Evolutionary conservation across 37 sponge, comb jelly and placozoan species (phyloP).

Genomic region (Beroe forskalii): DNA sequence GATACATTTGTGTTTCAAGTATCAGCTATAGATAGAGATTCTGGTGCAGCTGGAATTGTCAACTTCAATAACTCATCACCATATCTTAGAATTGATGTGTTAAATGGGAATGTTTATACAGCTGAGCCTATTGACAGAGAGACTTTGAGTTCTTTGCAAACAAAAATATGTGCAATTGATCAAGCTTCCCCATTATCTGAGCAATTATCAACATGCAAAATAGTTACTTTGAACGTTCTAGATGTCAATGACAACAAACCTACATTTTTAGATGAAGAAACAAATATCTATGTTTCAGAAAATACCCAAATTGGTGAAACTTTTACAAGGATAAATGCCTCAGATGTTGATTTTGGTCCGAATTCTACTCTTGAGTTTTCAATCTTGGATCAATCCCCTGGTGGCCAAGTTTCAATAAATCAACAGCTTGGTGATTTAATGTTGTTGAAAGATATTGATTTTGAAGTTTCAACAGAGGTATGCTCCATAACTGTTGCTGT

Average conservation of each 20-base stretch:
- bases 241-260: constrained; percentile 57
- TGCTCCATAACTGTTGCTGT: not conserved
- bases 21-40: constrained; percentile 34
- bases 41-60: constrained; percentile 45
- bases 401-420: not conserved
- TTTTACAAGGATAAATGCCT: not conserved
- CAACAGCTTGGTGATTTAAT: not conserved
- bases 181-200: constrained; percentile 57
- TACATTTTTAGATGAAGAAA: not conserved
- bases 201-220: constrained; percentile 29
- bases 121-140: constrained; percentile 7
- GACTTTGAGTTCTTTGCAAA: not conserved
- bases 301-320: not conserved
- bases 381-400: not conserved
- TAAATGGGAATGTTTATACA: not conserved
- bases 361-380: not conserved
- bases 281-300: not conserved
- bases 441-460: not conserved
- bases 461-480: not conserved
- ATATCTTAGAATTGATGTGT: not conserved
- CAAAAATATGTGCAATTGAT: constrained; percentile 38
- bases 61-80: constrained; percentile 9
- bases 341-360: not conserved
- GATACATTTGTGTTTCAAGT: not conserved
- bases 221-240: not conserved